These are phyloP conservation scores for Lottia scabra DNA, from an alignment of 2,888 invertebrate species.

Conservation along the genomic window DNA sequence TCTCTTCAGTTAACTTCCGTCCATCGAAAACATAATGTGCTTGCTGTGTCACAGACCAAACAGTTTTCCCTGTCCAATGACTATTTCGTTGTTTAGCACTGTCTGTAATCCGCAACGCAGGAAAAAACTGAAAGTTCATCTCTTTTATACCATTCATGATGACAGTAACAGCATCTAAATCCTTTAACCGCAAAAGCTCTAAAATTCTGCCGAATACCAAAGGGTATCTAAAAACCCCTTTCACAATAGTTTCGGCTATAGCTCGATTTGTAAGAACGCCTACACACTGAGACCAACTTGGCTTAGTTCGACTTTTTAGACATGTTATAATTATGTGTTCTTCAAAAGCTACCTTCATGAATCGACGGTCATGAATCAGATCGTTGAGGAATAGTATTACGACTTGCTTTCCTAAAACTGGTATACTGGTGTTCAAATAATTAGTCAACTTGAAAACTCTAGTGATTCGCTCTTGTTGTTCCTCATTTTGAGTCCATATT, in stretches of 20 bases:
- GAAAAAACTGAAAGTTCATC: neutral
- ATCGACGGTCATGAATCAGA: neutral
- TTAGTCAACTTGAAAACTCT: neutral
- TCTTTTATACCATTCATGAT: neutral
- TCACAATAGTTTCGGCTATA: neutral
- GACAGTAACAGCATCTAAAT: neutral
- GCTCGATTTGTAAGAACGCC: neutral
- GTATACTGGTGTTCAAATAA: constrained; percentile 4
- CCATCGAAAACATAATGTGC: neutral
- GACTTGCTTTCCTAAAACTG: neutral
- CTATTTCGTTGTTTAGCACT: neutral
- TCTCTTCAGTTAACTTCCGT: neutral
- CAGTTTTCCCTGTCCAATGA: neutral
- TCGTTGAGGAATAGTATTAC: neutral
- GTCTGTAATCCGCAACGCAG: neutral
- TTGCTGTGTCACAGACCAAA: neutral
- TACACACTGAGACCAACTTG: neutral
- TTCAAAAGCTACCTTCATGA: neutral
- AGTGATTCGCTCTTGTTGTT: neutral
- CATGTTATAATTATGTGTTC: neutral
- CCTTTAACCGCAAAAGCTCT: neutral
- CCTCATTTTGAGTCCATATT: neutral
- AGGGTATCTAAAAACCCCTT: neutral
- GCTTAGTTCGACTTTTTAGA: neutral
- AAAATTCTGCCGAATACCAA: constrained; percentile 1